Conservation (phyloP, 2,888 invertebrate genomes). For the Hirtodrosophila trivittata region DNA sequence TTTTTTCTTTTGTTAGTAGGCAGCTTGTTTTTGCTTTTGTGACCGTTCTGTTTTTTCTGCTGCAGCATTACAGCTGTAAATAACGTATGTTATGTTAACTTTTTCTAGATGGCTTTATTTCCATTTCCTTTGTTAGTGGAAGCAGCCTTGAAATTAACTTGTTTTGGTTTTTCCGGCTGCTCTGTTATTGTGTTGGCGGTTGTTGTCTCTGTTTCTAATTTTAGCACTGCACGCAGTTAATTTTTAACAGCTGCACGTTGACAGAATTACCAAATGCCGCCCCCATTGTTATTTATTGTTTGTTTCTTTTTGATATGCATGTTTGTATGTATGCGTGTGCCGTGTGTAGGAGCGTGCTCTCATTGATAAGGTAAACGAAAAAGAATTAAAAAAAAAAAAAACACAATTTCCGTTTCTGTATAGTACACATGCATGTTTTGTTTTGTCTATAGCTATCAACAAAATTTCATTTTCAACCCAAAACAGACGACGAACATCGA, state of each 20-base stretch:
- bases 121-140: slow-evolving; percentile 1
- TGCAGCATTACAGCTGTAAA: too few species aligned
- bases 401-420: slow-evolving; percentile 62
- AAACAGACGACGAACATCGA: slow-evolving; percentile 36
- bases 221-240: slow-evolving; percentile 12
- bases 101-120: too few species aligned
- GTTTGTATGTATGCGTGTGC: slow-evolving; percentile 7
- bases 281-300: slow-evolving; percentile 38
- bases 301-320: slow-evolving; percentile 32
- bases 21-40: too few species aligned
- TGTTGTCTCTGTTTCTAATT: not conserved
- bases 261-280: slow-evolving; percentile 30
- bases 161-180: not conserved
- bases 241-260: slow-evolving; percentile 27
- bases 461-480: slow-evolving; percentile 56
- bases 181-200: not conserved
- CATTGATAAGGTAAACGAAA: slow-evolving; percentile 67
- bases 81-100: too few species aligned
- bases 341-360: slow-evolving; percentile 45
- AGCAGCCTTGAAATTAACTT: slow-evolving; percentile 15
- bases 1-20: too few species aligned
- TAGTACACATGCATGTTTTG: slow-evolving; percentile 50
- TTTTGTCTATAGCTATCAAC: slow-evolving; percentile 54
- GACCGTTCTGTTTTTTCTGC: too few species aligned
- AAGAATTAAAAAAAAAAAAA: not conserved